Evolutionary conservation across 2,797 vertebrate genomes (phyloP).

Genomic region (Tokudaia muenninki): DNA sequence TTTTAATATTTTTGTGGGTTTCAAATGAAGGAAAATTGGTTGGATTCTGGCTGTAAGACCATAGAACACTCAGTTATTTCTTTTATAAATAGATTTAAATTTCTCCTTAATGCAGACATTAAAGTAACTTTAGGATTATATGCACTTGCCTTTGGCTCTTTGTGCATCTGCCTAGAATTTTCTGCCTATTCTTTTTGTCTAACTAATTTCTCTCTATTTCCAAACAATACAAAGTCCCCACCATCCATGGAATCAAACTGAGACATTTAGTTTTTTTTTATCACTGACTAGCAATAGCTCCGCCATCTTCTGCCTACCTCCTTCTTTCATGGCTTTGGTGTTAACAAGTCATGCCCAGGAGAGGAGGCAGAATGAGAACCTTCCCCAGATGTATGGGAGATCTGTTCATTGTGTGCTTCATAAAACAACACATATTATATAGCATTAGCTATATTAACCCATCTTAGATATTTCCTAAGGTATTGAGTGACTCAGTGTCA

Average conservation of each 20-base stretch:
- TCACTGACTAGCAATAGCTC: not conserved
- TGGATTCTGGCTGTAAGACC: not conserved
- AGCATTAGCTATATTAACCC: not conserved
- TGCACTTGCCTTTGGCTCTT: not conserved
- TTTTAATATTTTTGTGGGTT: slow-evolving; percentile 11
- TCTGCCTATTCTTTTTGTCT: not conserved
- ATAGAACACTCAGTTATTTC: not conserved
- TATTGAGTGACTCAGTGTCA: not conserved
- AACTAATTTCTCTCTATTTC: not conserved
- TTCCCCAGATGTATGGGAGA: not conserved
- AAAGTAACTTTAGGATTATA: not conserved
- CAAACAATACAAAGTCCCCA: not conserved
- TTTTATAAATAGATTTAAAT: not conserved
- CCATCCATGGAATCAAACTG: not conserved
- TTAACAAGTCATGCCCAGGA: not conserved
- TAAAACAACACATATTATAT: not conserved
- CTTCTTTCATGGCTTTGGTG: not conserved
- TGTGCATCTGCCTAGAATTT: not conserved
- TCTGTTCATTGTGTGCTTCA: not conserved
- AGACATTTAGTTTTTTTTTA: not conserved
- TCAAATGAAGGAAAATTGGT: not conserved
- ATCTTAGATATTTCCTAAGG: not conserved
- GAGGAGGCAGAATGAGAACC: not conserved
- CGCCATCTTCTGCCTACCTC: not conserved
- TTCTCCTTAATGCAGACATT: not conserved